Evolutionary conservation across 2,113 vertebrate genomes (phyloP).

Genomic region (Cochlearius cochlearius): DNA sequence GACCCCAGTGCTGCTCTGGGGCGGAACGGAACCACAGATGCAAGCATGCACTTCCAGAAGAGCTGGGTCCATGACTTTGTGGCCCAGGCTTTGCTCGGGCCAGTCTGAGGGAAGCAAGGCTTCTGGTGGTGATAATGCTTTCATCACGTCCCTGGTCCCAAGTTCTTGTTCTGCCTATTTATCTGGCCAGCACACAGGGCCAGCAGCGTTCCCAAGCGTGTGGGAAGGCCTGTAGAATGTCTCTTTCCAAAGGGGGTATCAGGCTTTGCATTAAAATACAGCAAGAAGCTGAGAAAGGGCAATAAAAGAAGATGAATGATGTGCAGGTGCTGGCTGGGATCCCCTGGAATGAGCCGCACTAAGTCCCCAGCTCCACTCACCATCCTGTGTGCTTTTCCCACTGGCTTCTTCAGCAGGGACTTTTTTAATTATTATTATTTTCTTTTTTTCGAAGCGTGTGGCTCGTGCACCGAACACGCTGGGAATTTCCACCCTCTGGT

Average conservation of each 20-base stretch:
- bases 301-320: slow-evolving; percentile 59
- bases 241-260: not conserved
- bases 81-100: not conserved
- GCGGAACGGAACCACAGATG: not conserved
- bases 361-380: not conserved
- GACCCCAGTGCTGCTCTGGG: rapidly evolving
- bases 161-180: not conserved
- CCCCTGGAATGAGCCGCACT: not conserved
- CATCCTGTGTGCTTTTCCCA: not conserved
- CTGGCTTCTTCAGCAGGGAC: not conserved
- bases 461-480: not conserved
- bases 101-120: not conserved
- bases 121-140: not conserved
- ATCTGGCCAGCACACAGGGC: not conserved
- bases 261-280: not conserved
- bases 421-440: not conserved
- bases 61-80: rapidly evolving
- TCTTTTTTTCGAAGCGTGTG: not conserved
- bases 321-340: slow-evolving; percentile 56
- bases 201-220: not conserved
- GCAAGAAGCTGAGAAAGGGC: not conserved
- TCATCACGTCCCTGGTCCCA: not conserved
- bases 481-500: not conserved
- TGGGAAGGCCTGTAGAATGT: slow-evolving; percentile 12
- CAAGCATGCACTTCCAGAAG: not conserved